A percentile compares a stretch with the other conserved stretches of the same genome.
Evolutionary conservation across 2,113 vertebrate species (phyloP).

Genomic region (Thalassarche chlororhynchos): DNA sequence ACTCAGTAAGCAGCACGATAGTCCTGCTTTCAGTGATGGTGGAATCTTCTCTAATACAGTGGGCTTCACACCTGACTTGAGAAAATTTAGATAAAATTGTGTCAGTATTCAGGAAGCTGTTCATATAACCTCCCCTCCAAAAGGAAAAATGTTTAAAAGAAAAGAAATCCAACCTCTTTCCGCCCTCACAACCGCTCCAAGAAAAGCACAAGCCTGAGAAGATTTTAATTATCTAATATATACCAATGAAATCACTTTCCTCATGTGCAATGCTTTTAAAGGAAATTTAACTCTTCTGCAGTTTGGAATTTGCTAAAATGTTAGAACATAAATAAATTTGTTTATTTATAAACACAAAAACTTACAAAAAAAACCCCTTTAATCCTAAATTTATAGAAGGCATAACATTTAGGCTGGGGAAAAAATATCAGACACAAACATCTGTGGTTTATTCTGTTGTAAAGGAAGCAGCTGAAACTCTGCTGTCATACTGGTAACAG

Average conservation of each 20-base stretch:
- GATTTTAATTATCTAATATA: background rate
- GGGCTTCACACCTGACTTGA: background rate
- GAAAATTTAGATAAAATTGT: background rate
- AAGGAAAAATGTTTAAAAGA: background rate
- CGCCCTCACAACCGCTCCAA: background rate
- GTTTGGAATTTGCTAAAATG: background rate
- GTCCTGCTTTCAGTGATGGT: background rate
- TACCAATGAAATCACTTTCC: background rate
- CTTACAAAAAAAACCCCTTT: rapidly evolving
- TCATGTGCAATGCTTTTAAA: background rate
- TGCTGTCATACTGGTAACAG: background rate
- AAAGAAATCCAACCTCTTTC: background rate
- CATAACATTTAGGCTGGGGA: background rate
- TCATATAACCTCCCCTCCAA: background rate
- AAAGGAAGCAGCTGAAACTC: background rate
- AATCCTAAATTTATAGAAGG: background rate
- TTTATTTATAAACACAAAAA: background rate
- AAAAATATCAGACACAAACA: background rate
- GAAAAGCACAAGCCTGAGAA: background rate
- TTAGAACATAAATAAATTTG: background rate
- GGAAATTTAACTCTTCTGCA: background rate
- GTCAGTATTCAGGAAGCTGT: background rate
- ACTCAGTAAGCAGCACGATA: background rate
- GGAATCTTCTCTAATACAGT: background rate
- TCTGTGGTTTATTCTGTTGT: background rate